A percentile compares a stretch with the other conserved stretches of the same genome.
These are phyloP conservation scores for Serripes groenlandicus DNA, from an alignment of 2,888 invertebrate species.

Conservation along the genomic window DNA sequence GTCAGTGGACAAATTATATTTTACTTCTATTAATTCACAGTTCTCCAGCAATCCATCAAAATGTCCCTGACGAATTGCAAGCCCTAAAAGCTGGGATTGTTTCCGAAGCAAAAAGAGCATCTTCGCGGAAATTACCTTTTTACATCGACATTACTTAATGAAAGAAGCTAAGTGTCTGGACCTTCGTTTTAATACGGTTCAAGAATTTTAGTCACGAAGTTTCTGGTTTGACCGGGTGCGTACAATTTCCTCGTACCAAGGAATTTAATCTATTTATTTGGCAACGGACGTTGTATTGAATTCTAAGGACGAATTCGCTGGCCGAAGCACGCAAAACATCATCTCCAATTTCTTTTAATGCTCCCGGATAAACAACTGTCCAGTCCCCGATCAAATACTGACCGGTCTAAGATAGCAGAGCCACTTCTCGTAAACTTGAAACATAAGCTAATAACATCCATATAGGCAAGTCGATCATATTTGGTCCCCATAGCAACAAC, in stretches of 20 bases:
- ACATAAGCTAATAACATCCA: slow-evolving; percentile 69
- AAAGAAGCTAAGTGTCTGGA: slow-evolving; percentile 41
- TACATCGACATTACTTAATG: slow-evolving; percentile 60
- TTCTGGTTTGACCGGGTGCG: slow-evolving; percentile 61
- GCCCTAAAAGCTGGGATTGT: slow-evolving; percentile 24
- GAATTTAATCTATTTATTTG: slow-evolving; percentile 70
- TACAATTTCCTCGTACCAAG: slow-evolving; percentile 57
- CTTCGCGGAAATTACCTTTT: slow-evolving; percentile 49
- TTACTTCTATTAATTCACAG: slow-evolving; percentile 52
- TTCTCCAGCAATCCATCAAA: slow-evolving; percentile 50
- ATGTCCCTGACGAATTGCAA: slow-evolving; percentile 14
- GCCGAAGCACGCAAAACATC: slow-evolving; percentile 57
- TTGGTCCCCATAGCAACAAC: slow-evolving; percentile 60
- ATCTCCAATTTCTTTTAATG: slow-evolving; percentile 65
- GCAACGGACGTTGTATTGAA: slow-evolving; percentile 58
- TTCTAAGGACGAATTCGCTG: slow-evolving; percentile 51
- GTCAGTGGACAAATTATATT: slow-evolving; percentile 49
- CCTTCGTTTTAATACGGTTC: slow-evolving; percentile 53
- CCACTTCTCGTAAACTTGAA: slow-evolving; percentile 60
- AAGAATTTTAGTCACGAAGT: slow-evolving; percentile 65
- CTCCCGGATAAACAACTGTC: slow-evolving; percentile 35
- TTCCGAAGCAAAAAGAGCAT: background rate
- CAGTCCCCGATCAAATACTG: slow-evolving; percentile 14
- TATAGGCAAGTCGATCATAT: slow-evolving; percentile 68
- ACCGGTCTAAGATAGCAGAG: slow-evolving; percentile 9